Evolutionary conservation across 1,140 invertebrate species (phyloP), one percentile per base, ranked within the genome.

Genomic region (Bombyx mandarina): DNA sequence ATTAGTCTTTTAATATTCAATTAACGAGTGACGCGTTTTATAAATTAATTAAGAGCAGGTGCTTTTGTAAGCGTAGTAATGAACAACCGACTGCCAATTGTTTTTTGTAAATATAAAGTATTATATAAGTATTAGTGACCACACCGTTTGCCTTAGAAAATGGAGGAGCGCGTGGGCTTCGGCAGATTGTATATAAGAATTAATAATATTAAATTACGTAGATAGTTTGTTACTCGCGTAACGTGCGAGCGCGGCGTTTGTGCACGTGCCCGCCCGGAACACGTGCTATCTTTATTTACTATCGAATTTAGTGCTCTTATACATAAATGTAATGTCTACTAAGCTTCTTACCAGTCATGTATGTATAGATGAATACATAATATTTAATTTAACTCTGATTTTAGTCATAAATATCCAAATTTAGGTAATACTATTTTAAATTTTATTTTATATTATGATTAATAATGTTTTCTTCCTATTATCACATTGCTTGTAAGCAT

Each of bases 321-420:
- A 81, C 77, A 73, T 73, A 71, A 53, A 70, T 77, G 77, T 83
- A 81, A 81, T 78, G 70, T 81, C 74, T 71, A 73, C 73, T 84
- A 82, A 51, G n/a, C 8, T 81, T 77, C 79, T 82, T 82, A 83
- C 77, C 81, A 86, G 81, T 86, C 83, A 86, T 79, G 65, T 82
- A 75, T 84, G 78, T 84, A 81, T 84, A 86, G 78, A 79, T 65
- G 76, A 82, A 77, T 82, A 74, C 72, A 80, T 85, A 77, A 74
- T 79, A 83, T 77, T 82, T 86, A 83, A 82, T 82, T 84, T 80
- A 82, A 82, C 69, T 67, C 75, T 70, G 76, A 82, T 81, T 76
- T 79, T 84, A 86, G 83, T 86, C 83, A 86, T 84, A 84, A 86
- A 79, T 80, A 86, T 82, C 83, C 83, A 86, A 86, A 86, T 84